Evolutionary conservation across 2,113 vertebrate genomes (phyloP), one percentile per base, ranked within the genome.

Genomic region (Megalops atlanticus): DNA sequence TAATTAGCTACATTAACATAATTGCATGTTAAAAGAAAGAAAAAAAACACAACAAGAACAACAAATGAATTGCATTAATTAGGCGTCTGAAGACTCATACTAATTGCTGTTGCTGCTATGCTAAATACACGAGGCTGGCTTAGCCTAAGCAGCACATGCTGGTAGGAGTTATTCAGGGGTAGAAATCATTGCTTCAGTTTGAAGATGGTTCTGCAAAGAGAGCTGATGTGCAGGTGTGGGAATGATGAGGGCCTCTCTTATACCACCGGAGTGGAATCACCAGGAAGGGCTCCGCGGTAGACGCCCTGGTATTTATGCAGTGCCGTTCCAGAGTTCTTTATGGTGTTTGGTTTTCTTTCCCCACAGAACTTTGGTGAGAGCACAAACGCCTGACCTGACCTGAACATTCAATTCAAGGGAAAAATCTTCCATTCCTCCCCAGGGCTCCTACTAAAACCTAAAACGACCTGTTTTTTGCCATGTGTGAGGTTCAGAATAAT

Each of bases 1-100:
- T 87, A 85, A 91, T 90, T 90, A 83, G 52, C 24, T n/a, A 71
- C 68, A 89, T 90, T 90, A 86, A 72, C 84, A 83, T 87, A 75
- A 92, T 91, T 88, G 69, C 85, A 81, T 77, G 77, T 64, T 82
- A 74, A 81, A 88, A 88, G 89, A 88, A 85, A 76, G 52, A 83
- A 84, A 85, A 82, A 16, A 82, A 80, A 87, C 81, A 16, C 82
- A 80, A 87, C 81, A 77, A 77, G 52, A 84, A 82, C 77, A 85
- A 85, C 75, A 74, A 64, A 38, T 80, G 79, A 88, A 80, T 49
- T 84, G 80, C 80, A 71, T 87, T 87, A 91, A 91, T 93, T 80
- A 89, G 79, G 72, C 76, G 68, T 84, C 83, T 87, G 81, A 83
- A 88, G 85, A 89, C 54, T 83, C 74, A 68, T 43, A 54, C 41